Evolutionary conservation across 2,888 invertebrate genomes (phyloP), one percentile per base, ranked within the genome.

Genomic region (Neoaliturus tenellus): DNA sequence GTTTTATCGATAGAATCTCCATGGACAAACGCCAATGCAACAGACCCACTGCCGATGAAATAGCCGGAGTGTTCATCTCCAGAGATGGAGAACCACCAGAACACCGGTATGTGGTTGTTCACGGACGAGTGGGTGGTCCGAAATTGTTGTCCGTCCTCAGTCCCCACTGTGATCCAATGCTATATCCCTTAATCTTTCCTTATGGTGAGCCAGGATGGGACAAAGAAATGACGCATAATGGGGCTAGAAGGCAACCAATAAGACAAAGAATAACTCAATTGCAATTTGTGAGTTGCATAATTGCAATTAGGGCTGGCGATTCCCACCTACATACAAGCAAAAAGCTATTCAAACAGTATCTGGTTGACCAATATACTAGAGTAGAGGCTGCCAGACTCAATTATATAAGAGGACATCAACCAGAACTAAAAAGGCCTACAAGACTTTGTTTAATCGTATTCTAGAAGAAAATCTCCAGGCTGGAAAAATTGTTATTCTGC

Each of bases 141-240:
- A 83, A 81, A 75, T 82, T 86, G 84, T 83, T 55, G 14, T 55
- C 80, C 58, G 20, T 75, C 8, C 25, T 75, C n/a, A 83, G 55
- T 48, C 55, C 44, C 17, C 69, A 84, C 39, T 25, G 28, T 0
- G 84, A 84, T 41, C 82, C 82, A 0, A 69, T 84, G 69, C 10
- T 82, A 12, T 82, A 84, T 71, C 84, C 82, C 0, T 14, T 84
- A 25, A 33, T 78, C 5, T 69, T 85, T 80, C 80, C 83, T 4
- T 14, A 51, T 23, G 82, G 78, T 2, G 84, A 82, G 48, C 23
- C 14, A 14, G 81, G 84, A 12, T 82, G 82, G 58, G 67, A 82
- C 14, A 12, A 28, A 3, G 3, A 25, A 3, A 35, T 84, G 75
- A 73, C 33, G 12, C 84, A 84, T 33, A 62, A 82, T 41, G 62